Evolutionary conservation across 2,113 vertebrate genomes (phyloP), one percentile per base, ranked within the genome.

Genomic region (Ceyx melanurus): DNA sequence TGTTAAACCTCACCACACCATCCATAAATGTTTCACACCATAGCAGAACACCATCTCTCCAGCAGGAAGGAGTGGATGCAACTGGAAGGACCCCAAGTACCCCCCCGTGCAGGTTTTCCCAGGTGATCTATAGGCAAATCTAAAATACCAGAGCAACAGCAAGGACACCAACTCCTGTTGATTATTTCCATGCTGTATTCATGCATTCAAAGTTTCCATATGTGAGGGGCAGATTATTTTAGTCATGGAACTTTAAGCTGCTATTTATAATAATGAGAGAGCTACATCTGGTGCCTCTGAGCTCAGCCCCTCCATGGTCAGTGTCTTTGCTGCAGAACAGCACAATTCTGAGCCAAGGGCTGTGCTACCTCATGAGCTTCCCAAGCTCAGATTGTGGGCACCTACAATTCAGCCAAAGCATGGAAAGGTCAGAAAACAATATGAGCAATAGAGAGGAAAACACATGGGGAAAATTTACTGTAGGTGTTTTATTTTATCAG

Each of bases 181-280:
- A 33, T 74, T 77, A 77, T 62, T 60, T 82, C 78, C 70, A n/a
- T 0, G 0, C 65, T 79, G 45, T 31, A 29, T 53, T 40, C 57
- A 53, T 40, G 29, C 37, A 86, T 61, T 85, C 42, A 58, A 93
- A 83, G 50, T 91, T 94, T 90, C 66, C 64, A 12, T 58, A 57
- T 62, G 33, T 60, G 72, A 92, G 17, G 58, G 37, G 37, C 23
- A 85, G 87, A 82, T 92, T 89, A 94, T 79, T 90, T 92, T 81
- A 71, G 90, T 90, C 42, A 11, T 46, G 25, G 90, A 92, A 90
- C 17, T 86, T 86, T 66, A 92, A 70, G 81, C 42, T 92, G 58
- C 45, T 92, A 70, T 85, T 89, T 93, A 37, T 87, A 92, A 80
- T 43, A 76, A 60, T 54, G 70, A 82, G 28, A 66, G 74, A 68